phyloP scores from a whole-genome alignment of 2,113 vertebrate genomes.

The Fregetta grallaria region DNA sequence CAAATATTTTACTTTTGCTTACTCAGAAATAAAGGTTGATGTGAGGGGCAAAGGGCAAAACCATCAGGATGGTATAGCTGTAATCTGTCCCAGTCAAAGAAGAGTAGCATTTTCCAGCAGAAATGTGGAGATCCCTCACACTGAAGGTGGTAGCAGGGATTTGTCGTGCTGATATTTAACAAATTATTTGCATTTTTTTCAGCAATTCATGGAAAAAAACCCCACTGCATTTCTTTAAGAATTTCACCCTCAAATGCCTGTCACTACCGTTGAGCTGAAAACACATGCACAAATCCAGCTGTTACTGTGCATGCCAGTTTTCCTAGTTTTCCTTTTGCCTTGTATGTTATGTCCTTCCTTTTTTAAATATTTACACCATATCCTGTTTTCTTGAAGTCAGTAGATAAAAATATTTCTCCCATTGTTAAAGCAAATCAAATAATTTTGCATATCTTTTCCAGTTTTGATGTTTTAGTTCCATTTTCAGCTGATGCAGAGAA shows the following conservation, averaged over 20 bases:
- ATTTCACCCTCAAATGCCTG: background rate
- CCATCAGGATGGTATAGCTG: background rate
- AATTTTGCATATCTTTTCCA: background rate
- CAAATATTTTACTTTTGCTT: constrained; percentile 3
- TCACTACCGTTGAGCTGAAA: background rate
- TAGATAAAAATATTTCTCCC: background rate
- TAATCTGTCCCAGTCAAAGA: background rate
- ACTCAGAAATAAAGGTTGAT: background rate
- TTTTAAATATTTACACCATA: background rate
- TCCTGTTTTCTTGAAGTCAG: constrained; percentile 27
- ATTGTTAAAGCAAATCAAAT: background rate
- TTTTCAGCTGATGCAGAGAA: background rate
- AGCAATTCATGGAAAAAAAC: background rate
- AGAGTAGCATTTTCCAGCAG: background rate
- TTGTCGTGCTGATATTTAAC: background rate
- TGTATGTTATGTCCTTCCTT: background rate
- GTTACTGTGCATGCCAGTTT: background rate
- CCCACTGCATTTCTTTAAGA: background rate
- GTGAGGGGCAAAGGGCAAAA: background rate
- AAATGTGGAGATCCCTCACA: background rate
- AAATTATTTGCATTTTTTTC: background rate
- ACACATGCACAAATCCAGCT: background rate
- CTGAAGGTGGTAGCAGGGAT: background rate
- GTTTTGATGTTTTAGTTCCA: background rate
- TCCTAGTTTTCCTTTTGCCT: background rate